Evolutionary conservation across 1,140 invertebrate genomes (phyloP), one percentile per base, ranked within the genome.

Genomic region (Drosophila elegans): DNA sequence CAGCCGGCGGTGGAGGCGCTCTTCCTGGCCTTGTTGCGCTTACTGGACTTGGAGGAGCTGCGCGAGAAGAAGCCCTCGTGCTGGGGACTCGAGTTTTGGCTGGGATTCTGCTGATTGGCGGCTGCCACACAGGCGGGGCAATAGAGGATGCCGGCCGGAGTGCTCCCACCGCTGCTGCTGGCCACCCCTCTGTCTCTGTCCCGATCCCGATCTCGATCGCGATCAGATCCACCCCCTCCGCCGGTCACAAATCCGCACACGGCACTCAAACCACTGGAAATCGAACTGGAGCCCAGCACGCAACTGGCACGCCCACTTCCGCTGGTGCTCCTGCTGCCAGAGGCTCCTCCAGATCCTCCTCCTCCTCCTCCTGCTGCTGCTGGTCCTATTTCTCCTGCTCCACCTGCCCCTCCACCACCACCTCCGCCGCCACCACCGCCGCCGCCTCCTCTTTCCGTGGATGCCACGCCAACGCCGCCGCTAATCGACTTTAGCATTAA

Each of bases 401-500:
- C 68, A 48, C 25, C 59, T 36, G 45, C 56, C 13, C 36, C 12
- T 13, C 46, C 52, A 29, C 42, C 53, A 3, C 62, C 66, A 5
- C 60, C 55, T 29, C 25, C 45, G 9, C 67, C 52, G 7, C 68
- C 49, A 13, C 54, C 80, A 36, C 61, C 61, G 3, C 78, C 72
- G 38, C 41, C 57, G 11, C 80, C 55, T 13, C 76, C 72, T 46
- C 67, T 56, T 36, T 79, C 78, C 56, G 74, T 74, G 66, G 61
- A 76, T 27, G 77, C 76, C 48, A 74, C 81, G 57, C 72, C 77
- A 76, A 72, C 66, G 74, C 84, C 88, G 64, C 82, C 90, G 41
- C 67, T 86, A 39, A 92, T 88, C 63, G 91, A 91, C 68, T 86
- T 92, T 77, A 92, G 88, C 91, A 92, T 92, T 78, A 92, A 91